A percentile compares a stretch with the other conserved stretches of the same genome.
phyloP scores from a whole-genome alignment of 92 coral and sea anemone genomes.

The Actinostola sp. region DNA sequence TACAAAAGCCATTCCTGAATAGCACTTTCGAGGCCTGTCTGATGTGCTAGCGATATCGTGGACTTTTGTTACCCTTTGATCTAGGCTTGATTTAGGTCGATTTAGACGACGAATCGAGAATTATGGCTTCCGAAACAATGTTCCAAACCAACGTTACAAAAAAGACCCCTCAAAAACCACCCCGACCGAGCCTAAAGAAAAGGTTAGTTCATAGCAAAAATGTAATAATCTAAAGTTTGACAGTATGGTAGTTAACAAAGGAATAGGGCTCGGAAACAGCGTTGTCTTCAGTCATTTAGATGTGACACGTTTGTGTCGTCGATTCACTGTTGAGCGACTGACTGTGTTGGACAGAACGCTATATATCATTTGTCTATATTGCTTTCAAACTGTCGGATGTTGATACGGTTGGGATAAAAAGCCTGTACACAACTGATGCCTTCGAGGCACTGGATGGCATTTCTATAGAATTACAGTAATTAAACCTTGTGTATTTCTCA shows the following conservation, averaged over 20 bases:
- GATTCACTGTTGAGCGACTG: too few relatives aligned
- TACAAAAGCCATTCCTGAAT: slow-evolving; percentile 4
- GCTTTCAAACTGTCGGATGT: neutral
- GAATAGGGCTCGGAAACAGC: too few relatives aligned
- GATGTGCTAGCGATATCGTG: neutral
- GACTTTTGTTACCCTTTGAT: slow-evolving; percentile 14
- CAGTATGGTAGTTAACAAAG: too few relatives aligned
- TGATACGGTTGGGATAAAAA: neutral
- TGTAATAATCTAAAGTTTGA: too few relatives aligned
- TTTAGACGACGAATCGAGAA: neutral
- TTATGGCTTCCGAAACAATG: slow-evolving; percentile 23
- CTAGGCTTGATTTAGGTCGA: neutral
- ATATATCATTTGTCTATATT: too few relatives aligned
- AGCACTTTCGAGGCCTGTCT: slow-evolving; percentile 24
- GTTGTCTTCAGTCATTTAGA: too few relatives aligned
- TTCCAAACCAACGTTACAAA: slow-evolving; percentile 8
- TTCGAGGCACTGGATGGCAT: neutral
- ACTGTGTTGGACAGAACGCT: too few relatives aligned
- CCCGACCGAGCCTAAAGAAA: slow-evolving; percentile 56
- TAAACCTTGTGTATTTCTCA: too few relatives aligned
- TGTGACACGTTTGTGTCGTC: neutral
- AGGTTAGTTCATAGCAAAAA: slow-evolving; percentile 36
- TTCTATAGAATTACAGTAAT: neutral
- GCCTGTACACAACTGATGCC: neutral
- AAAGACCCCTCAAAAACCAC: slow-evolving; percentile 58